A percentile compares a stretch with the other conserved stretches of the same genome.
Conservation (phyloP, 2,113 vertebrate genomes). For the Cettia cetti region DNA sequence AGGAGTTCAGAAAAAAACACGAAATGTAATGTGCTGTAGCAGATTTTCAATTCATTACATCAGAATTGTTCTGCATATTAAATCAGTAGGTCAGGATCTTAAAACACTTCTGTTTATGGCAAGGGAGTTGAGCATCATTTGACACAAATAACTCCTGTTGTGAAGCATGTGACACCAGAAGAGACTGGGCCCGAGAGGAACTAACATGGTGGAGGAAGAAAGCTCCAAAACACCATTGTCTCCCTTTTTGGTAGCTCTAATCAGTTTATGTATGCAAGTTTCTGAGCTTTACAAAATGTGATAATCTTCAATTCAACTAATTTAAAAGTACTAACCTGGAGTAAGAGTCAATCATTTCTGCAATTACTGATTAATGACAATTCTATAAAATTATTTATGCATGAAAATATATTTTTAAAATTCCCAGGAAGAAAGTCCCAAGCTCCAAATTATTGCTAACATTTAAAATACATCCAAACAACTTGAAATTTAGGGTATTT, state of each 20-base stretch:
- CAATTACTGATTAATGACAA: not conserved
- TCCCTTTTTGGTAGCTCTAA: not conserved
- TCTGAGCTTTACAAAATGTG: not conserved
- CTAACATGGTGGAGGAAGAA: not conserved
- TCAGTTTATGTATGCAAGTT: not conserved
- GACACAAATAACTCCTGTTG: not conserved
- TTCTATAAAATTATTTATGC: not conserved
- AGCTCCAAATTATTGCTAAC: not conserved
- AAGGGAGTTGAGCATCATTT: not conserved
- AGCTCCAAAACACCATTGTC: not conserved
- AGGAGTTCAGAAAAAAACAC: not conserved
- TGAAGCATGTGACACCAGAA: not conserved
- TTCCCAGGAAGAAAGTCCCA: not conserved
- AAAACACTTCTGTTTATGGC: not conserved
- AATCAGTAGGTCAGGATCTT: not conserved
- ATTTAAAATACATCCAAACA: not conserved
- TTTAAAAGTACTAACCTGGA: not conserved
- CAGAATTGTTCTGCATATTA: not conserved
- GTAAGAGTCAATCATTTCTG: not conserved
- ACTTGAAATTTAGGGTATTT: not conserved
- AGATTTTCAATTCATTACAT: not conserved
- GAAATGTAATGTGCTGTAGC: not conserved
- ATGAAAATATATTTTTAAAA: not conserved
- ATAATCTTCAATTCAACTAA: not conserved
- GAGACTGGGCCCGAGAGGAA: rapidly evolving